A percentile compares a stretch with the other conserved stretches of the same genome.
phyloP scores from a whole-genome alignment of 2,797 vertebrate species.

The Poeciliopsis turneri region DNA sequence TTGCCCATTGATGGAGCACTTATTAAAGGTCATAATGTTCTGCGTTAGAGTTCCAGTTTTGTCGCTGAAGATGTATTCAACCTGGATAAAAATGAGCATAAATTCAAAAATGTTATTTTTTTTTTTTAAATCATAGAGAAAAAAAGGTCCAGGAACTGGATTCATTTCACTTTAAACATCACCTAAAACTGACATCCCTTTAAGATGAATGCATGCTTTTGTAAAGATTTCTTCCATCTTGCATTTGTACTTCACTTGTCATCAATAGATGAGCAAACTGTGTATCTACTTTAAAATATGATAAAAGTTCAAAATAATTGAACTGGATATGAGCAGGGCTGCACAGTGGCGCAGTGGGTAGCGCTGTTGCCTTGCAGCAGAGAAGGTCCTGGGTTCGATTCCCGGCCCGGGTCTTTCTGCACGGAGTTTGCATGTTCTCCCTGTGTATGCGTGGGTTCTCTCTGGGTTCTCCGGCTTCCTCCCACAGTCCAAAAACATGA shows the following conservation, averaged over 20 bases:
- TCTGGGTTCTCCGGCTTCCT: too few species aligned
- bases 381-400: too few species aligned
- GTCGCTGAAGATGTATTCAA: conserved; percentile 96
- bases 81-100: conserved; percentile 53
- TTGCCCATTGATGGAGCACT: conserved; percentile 90
- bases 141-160: neutral
- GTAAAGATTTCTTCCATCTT: neutral
- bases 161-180: neutral
- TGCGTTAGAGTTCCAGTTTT: conserved; percentile 96
- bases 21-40: conserved; percentile 96
- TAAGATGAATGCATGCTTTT: neutral
- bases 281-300: neutral
- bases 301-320: neutral
- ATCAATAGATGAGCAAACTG: neutral
- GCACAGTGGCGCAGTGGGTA: too few species aligned
- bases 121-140: neutral
- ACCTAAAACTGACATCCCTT: neutral
- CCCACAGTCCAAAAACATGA: too few species aligned
- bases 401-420: too few species aligned
- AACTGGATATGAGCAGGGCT: too few species aligned
- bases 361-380: too few species aligned
- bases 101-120: neutral
- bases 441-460: too few species aligned
- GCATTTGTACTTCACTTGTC: neutral
- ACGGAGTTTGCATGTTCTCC: too few species aligned